Evolutionary conservation across 2,113 vertebrate genomes (phyloP).

Genomic region (Nothoprocta pentlandii): DNA sequence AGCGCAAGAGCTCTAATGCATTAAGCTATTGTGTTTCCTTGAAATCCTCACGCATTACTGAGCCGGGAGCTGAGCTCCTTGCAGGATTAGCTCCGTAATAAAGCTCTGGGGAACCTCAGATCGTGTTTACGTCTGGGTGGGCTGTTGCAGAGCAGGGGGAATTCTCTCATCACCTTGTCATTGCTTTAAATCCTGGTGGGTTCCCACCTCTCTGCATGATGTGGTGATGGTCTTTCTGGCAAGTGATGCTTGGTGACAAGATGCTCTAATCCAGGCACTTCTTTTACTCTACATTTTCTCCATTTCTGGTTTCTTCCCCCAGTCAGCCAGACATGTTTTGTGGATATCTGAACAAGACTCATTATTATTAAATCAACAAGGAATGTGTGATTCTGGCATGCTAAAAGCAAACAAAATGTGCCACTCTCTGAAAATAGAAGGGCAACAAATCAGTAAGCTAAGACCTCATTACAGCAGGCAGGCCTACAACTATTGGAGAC

Average conservation of each 20-base stretch:
- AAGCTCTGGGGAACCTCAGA: not conserved
- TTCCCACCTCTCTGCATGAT: not conserved
- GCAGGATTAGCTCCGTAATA: not conserved
- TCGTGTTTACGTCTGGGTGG: not conserved
- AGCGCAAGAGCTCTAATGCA: not conserved
- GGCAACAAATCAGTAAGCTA: conserved; percentile 2
- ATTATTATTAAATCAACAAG: conserved; percentile 2
- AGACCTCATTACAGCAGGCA: conserved; percentile 21
- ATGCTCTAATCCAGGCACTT: not conserved
- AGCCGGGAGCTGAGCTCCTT: not conserved
- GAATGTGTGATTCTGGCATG: not conserved
- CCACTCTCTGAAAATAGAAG: not conserved
- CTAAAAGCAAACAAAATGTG: conserved; percentile 5
- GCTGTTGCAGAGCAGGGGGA: not conserved
- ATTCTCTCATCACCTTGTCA: not conserved
- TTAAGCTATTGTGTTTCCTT: not conserved
- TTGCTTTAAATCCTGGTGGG: not conserved
- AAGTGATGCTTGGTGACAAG: not conserved
- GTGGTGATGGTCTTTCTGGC: accelerated
- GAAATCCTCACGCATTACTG: not conserved
- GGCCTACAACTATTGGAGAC: not conserved
- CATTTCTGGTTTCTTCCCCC: not conserved
- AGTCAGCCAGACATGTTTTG: not conserved
- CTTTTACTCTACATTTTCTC: not conserved
- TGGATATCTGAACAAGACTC: not conserved